Conservation (phyloP, 2,888 invertebrate species). For the Acleris holmiana region DNA sequence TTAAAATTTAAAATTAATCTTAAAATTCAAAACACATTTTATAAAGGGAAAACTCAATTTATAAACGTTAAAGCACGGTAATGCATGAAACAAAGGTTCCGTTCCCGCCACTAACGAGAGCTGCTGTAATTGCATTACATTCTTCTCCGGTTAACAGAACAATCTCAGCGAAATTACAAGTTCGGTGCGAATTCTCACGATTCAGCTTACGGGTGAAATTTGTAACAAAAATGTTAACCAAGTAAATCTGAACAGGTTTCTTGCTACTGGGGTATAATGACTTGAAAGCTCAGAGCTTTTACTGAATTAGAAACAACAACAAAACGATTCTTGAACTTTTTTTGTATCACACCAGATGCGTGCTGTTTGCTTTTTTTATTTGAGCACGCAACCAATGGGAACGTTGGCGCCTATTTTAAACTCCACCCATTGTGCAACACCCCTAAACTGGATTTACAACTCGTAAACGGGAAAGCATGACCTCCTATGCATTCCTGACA, state of each 20-base stretch:
- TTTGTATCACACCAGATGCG: constrained; percentile 5
- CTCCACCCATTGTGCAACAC: constrained; percentile 20
- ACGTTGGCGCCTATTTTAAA: not conserved
- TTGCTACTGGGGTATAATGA: constrained; percentile 11
- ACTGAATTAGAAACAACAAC: not conserved
- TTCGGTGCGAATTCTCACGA: constrained; percentile 57
- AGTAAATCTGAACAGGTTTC: constrained; percentile 22
- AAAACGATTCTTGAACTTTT: not conserved
- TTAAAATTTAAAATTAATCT: not conserved
- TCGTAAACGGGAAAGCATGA: not conserved
- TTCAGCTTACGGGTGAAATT: constrained; percentile 47
- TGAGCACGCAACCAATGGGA: constrained; percentile 19
- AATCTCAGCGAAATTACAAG: constrained; percentile 72
- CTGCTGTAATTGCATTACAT: constrained; percentile 73
- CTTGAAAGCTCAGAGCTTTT: constrained; percentile 7
- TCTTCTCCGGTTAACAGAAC: constrained; percentile 69
- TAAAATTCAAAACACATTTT: not conserved
- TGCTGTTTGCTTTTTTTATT: constrained; percentile 14
- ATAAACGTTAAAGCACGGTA: constrained; percentile 44
- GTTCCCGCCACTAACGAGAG: constrained; percentile 58
- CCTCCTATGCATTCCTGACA: constrained; percentile 14
- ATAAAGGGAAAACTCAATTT: constrained; percentile 2
- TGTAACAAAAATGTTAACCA: constrained; percentile 38
- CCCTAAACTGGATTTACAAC: constrained; percentile 5
- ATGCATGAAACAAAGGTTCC: constrained; percentile 44